These are phyloP conservation scores for Macrosoma leucophasiata DNA, from an alignment of 2,888 invertebrate species.

Conservation along the genomic window DNA sequence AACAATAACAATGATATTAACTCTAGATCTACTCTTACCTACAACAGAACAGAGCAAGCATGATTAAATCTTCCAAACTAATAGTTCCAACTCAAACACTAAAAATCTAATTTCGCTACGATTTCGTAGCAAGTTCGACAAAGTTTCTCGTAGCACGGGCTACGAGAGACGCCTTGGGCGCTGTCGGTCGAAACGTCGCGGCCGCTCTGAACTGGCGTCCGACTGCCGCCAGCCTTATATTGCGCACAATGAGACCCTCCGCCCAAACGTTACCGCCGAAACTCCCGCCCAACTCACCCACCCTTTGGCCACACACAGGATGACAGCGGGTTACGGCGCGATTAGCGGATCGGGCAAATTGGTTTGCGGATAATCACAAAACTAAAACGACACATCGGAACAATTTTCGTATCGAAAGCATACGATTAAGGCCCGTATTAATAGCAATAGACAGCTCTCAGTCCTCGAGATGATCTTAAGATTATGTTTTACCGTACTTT, in stretches of 20 bases:
- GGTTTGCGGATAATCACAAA: too few species aligned
- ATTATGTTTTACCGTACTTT: too few species aligned
- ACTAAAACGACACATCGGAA: too few species aligned
- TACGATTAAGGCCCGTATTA: too few species aligned
- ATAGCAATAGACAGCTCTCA: too few species aligned
- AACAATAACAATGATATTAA: neutral
- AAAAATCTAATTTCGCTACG: constrained; percentile 10
- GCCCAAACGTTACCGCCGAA: constrained; percentile 30
- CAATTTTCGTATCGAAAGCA: too few species aligned
- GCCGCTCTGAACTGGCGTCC: constrained; percentile 47
- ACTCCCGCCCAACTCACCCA: constrained; percentile 19
- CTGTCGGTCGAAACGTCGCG: constrained; percentile 41
- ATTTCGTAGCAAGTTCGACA: constrained; percentile 22
- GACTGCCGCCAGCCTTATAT: constrained; percentile 53
- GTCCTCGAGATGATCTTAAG: too few species aligned
- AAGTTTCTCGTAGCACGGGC: constrained; percentile 42
- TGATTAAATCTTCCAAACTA: constrained; percentile 8
- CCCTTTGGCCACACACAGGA: too few species aligned
- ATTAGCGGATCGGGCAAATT: too few species aligned
- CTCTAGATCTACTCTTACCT: constrained; percentile 7
- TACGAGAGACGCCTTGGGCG: constrained; percentile 28
- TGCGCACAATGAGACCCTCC: constrained; percentile 26
- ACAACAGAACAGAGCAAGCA: too few species aligned
- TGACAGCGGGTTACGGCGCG: too few species aligned
- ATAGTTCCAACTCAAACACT: too few species aligned